These are phyloP conservation scores for Apocheima hispidaria DNA, from an alignment of 2,888 invertebrate genomes.

Conservation along the genomic window DNA sequence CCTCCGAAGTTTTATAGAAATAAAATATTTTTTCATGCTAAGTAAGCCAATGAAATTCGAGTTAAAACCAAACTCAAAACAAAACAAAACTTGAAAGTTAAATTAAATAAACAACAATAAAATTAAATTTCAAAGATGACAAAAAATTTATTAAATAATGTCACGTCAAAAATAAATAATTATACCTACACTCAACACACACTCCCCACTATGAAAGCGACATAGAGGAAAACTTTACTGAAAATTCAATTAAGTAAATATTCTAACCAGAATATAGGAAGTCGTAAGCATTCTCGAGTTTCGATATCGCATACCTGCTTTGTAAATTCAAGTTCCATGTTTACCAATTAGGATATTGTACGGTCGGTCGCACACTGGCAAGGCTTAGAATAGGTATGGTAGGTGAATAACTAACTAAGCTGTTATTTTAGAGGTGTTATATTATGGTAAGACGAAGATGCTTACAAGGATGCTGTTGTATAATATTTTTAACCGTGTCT, in stretches of 20 bases:
- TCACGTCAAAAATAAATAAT: too few relatives aligned
- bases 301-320: constrained; percentile 38
- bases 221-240: background rate
- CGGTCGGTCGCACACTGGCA: constrained; percentile 16
- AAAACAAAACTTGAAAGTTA: too few relatives aligned
- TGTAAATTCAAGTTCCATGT: constrained; percentile 50
- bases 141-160: too few relatives aligned
- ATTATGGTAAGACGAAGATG: too few relatives aligned
- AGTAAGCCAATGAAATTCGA: too few relatives aligned
- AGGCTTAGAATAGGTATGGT: background rate
- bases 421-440: background rate
- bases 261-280: constrained; percentile 8
- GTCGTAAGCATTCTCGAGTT: constrained; percentile 20
- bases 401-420: background rate
- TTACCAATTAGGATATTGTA: constrained; percentile 41
- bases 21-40: too few relatives aligned
- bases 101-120: too few relatives aligned
- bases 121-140: too few relatives aligned
- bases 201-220: background rate
- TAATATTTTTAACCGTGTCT: background rate
- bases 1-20: too few relatives aligned
- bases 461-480: background rate
- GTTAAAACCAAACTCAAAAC: too few relatives aligned
- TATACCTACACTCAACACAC: background rate
- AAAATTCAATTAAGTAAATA: constrained; percentile 20